These are phyloP conservation scores for Notamacropus eugenii DNA, from an alignment of 2,797 vertebrate species.

Conservation along the genomic window DNA sequence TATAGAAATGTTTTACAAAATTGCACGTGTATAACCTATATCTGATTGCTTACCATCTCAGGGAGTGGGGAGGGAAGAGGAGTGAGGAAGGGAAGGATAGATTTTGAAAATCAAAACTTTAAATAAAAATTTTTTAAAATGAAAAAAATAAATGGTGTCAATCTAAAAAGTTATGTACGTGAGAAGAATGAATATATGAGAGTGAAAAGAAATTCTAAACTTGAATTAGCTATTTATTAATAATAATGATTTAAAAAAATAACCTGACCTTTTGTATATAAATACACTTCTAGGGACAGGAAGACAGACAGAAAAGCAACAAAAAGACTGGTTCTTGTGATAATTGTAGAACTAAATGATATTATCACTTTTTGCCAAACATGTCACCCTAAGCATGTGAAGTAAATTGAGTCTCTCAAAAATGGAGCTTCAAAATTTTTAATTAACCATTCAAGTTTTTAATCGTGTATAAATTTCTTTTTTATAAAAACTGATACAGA, in stretches of 20 bases:
- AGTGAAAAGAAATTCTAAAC: slow-evolving; percentile 50
- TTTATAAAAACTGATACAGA: slow-evolving; percentile 34
- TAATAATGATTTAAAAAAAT: slow-evolving; percentile 80
- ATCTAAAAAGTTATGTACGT: background rate
- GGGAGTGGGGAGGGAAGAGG: too few relatives aligned
- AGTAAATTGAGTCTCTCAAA: slow-evolving; percentile 45
- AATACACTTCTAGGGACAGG: slow-evolving; percentile 66
- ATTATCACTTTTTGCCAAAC: slow-evolving; percentile 50
- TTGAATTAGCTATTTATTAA: slow-evolving; percentile 44
- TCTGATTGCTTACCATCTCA: background rate
- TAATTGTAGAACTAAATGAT: slow-evolving; percentile 38
- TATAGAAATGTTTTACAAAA: background rate
- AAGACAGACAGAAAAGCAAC: slow-evolving; percentile 50
- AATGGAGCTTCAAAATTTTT: slow-evolving; percentile 50
- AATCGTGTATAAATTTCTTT: slow-evolving; percentile 44
- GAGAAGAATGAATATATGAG: slow-evolving; percentile 36
- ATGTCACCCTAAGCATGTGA: slow-evolving; percentile 57
- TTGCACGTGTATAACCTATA: background rate
- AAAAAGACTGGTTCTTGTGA: slow-evolving; percentile 22
- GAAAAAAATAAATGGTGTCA: slow-evolving; percentile 23
- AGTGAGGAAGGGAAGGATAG: too few relatives aligned
- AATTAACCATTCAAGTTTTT: slow-evolving; percentile 54
- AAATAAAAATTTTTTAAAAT: slow-evolving; percentile 34
- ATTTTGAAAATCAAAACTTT: background rate
- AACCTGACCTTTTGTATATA: slow-evolving; percentile 59